Evolutionary conservation across 30 jellyfish, hydroid and myxozoan genomes (phyloP), one percentile per base, ranked within the genome.

Genomic region (Pseudorhiza aurosa): DNA sequence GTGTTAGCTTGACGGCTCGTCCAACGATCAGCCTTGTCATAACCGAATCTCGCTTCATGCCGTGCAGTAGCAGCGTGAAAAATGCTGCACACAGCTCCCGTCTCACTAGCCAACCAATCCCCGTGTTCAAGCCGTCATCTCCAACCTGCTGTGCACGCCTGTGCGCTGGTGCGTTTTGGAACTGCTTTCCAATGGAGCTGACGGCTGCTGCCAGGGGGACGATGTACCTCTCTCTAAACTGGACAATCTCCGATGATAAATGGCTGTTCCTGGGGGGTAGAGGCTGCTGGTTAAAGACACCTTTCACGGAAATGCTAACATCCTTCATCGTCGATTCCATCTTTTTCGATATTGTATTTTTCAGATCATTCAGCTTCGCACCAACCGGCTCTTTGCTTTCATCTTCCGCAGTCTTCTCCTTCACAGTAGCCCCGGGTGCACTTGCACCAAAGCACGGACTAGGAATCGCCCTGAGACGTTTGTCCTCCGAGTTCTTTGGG

Each of bases 51-150:
- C 31, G 27, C 46, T 77, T 77, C 74, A 46, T 62, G 14, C 77
- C 89, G 25, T 43, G 60, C 65, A 77, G 72, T 53, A 77, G 24
- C 31, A 77, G 25, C 26, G 69, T 47, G n/a, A 76, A 68, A 2
- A 77, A 26, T 14, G 89, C 82, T 30, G 64, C n/a, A 62, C 80
- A 60, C 4, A 77, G 27, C 1, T 62, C 89, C 60, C 89, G 72
- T 18, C 89, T 59, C 44, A 77, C 50, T 32, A 77, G 56, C 89
- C 89, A 77, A 9, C 89, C 89, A 11, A 77, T n/a, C 36, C 28
- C 43, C 6, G 89, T 36, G 43, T 32, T 59, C 1, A 63, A 64
- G 0, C 82, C 25, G 49, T 77, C 89, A 31, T 77, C 89, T 0
- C 89, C 89, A 11, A 62, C 26, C 18, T 77, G 81, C 26, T 49